phyloP scores from a whole-genome alignment of 2,113 vertebrate genomes.

The Apeltes quadracus region DNA sequence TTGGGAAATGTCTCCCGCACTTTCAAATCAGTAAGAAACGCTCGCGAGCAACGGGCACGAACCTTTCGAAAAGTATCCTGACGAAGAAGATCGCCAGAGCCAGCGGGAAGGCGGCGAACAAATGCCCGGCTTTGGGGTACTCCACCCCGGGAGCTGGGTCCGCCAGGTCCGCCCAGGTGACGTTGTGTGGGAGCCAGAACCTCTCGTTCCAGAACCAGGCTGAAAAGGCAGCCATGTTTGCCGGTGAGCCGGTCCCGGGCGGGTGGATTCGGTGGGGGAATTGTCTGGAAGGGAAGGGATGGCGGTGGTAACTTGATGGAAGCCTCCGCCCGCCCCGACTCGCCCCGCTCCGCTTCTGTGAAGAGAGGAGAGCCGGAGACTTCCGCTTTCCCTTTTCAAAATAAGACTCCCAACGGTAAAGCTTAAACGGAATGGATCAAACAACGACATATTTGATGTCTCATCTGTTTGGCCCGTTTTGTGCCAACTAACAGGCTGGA shows the following conservation, averaged over 20 bases:
- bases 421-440: background rate
- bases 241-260: constrained; percentile 1
- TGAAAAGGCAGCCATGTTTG: constrained; percentile 84
- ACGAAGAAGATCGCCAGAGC: constrained; percentile 88
- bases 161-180: constrained; percentile 93
- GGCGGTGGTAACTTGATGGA: background rate
- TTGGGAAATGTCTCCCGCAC: fast-evolving
- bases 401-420: background rate
- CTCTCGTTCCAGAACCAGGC: constrained; percentile 96
- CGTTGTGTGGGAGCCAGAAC: constrained; percentile 95
- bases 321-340: background rate
- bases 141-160: constrained; percentile 83
- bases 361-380: fast-evolving
- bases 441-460: too few species aligned
- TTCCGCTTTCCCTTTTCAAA: constrained; percentile 11
- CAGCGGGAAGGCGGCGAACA: constrained; percentile 86
- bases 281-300: constrained; percentile 10
- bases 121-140: constrained; percentile 86
- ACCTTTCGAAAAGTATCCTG: constrained; percentile 94
- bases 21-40: background rate
- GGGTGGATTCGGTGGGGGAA: background rate
- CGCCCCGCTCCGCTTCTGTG: constrained; percentile 5
- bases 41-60: constrained; percentile 1
- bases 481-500: background rate
- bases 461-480: background rate